Evolutionary conservation across 2,888 invertebrate genomes (phyloP), one percentile per base, ranked within the genome.

Genomic region (Nymphalis c-album): DNA sequence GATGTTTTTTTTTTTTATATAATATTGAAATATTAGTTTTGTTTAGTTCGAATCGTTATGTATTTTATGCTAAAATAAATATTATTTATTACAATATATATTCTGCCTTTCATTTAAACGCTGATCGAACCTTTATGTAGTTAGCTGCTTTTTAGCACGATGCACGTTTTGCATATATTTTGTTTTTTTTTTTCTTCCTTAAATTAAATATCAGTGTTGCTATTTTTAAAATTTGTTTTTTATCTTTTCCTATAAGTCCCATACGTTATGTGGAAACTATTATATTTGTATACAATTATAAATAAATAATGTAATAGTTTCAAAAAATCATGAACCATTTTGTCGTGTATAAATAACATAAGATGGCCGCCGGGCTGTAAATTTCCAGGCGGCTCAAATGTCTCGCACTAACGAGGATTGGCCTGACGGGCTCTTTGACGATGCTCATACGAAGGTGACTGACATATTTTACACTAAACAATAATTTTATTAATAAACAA

Each of bases 391-490:
- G 80, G 80, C 82, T 40, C 57, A 57, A 57, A 57, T 40, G 57
- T 35, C 40, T 57, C 57, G 40, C 85, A 85, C 86, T 91, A 90
- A 88, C 86, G 89, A 80, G 79, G 90, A 87, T 83, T 87, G 87
- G 85, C 87, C 88, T 79, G 90, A 88, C 82, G 89, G 88, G 83
- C 85, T 81, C 78, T 85, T 80, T 84, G 91, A 91, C 83, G 91
- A 91, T 85, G 85, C 85, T 78, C 89, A 90, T 78, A 90, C 91
- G 61, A 91, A 92, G 91, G 91, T 92, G 91, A 92, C 77, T 86
- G 79, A 81, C 74, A 75, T 74, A 60, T 70, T 78, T 78, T 81
- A 75, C 73, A 77, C 74, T 71, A 69, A 70, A 72, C 60, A 66
- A 64, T 67, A 18, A 69, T 47, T n/a, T n/a, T 67, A 35, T 64